phyloP scores from a whole-genome alignment of 2,888 invertebrate species.

The Halocaridina rubra region DNA sequence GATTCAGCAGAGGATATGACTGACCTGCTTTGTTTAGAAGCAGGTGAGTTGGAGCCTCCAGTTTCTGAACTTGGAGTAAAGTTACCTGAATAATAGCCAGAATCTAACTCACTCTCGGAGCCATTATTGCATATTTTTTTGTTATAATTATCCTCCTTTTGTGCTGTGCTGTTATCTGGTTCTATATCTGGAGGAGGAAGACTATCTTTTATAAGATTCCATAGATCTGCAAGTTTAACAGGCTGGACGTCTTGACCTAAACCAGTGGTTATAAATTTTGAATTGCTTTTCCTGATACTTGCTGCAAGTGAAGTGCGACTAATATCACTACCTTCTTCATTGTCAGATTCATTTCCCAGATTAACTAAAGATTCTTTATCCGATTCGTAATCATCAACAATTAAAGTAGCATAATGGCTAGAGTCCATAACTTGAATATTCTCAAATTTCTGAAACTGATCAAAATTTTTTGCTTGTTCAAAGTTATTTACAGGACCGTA shows the following conservation, averaged over 20 bases:
- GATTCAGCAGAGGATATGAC: neutral
- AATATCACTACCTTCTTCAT: neutral
- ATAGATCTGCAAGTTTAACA: constrained; percentile 53
- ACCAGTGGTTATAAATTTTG: constrained; percentile 44
- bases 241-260: constrained; percentile 37
- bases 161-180: neutral
- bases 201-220: constrained; percentile 51
- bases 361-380: neutral
- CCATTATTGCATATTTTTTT: constrained; percentile 4
- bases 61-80: constrained; percentile 17
- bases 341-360: neutral
- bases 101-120: constrained; percentile 37
- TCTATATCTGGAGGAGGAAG: constrained; percentile 16
- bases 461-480: neutral
- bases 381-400: neutral
- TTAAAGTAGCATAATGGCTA: constrained; percentile 18
- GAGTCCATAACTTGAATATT: constrained; percentile 23
- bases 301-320: neutral
- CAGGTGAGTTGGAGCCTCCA: constrained; percentile 4
- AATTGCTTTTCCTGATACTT: neutral
- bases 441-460: constrained; percentile 33
- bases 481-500: constrained; percentile 32
- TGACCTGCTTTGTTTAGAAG: neutral
- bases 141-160: neutral
- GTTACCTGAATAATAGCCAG: constrained; percentile 38